phyloP scores from a whole-genome alignment of 2,113 vertebrate genomes.

The Atherinomorus stipes region DNA sequence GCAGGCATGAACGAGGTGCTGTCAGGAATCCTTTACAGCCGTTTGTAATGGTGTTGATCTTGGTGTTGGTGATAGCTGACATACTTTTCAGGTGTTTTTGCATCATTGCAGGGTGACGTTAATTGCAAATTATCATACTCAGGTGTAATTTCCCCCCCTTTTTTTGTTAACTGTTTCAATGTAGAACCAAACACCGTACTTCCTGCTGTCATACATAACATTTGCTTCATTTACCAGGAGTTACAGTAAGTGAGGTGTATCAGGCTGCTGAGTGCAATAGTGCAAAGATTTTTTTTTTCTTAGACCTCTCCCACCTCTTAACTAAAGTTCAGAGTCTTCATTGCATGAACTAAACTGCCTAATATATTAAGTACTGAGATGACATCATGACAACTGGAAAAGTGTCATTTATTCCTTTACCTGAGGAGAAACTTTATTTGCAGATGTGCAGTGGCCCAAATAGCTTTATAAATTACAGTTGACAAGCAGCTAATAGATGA shows the following conservation, averaged over 20 bases:
- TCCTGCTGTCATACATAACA: background rate
- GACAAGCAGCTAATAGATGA: slow-evolving; percentile 42
- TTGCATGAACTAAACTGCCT: background rate
- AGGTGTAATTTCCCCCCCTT: background rate
- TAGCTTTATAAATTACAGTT: slow-evolving; percentile 44
- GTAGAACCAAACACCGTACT: background rate
- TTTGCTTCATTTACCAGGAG: background rate
- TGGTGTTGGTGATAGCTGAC: slow-evolving; percentile 33
- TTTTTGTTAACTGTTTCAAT: background rate
- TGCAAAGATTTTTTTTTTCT: background rate
- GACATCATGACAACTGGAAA: background rate
- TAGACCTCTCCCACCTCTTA: background rate
- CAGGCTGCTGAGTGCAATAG: background rate
- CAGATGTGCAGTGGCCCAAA: slow-evolving; percentile 24
- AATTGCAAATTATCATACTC: background rate
- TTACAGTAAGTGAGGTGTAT: slow-evolving; percentile 1
- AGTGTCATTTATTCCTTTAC: background rate
- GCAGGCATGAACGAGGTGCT: slow-evolving; percentile 16
- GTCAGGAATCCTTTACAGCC: slow-evolving; percentile 14
- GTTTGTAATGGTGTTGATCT: slow-evolving; percentile 34
- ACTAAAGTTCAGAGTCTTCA: background rate
- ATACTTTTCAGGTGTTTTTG: slow-evolving; percentile 14
- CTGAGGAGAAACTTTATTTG: slow-evolving; percentile 9
- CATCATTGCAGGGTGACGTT: background rate
- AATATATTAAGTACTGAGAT: background rate